Evolutionary conservation across 2,113 vertebrate species (phyloP).

Genomic region (Bagarius yarrelli): DNA sequence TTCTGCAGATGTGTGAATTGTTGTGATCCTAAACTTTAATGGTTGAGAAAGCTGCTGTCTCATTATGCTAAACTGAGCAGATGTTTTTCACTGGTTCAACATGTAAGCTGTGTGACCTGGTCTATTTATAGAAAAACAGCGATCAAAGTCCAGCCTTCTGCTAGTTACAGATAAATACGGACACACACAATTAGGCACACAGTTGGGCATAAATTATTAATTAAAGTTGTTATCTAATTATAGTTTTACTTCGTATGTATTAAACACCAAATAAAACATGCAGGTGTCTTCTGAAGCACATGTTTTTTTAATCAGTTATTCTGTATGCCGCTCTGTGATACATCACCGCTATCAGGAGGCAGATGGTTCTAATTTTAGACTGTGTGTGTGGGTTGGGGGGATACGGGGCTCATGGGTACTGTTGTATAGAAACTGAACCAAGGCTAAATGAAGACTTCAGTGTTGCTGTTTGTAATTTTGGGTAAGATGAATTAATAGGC

Average conservation of each 20-base stretch:
- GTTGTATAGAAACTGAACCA: conserved; percentile 32
- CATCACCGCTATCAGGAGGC: conserved; percentile 3
- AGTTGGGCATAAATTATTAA: not conserved
- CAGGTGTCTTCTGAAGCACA: not conserved
- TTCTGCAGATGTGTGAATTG: conserved; percentile 4
- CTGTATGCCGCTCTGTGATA: conserved; percentile 9
- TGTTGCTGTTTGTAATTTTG: conserved; percentile 29
- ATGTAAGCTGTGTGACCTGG: conserved; percentile 24
- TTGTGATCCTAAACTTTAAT: not conserved
- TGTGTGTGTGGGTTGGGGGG: not conserved
- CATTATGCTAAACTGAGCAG: conserved; percentile 25
- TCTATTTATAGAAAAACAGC: conserved; percentile 17
- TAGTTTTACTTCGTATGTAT: not conserved
- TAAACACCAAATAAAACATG: not conserved
- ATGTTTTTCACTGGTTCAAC: not conserved
- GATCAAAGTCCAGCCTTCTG: not conserved
- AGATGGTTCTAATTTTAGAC: conserved; percentile 46
- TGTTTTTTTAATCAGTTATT: conserved; percentile 3
- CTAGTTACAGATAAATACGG: not conserved
- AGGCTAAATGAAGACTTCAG: conserved; percentile 25
- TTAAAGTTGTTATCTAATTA: not conserved
- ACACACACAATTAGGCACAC: conserved; percentile 14
- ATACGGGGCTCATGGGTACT: conserved; percentile 18
- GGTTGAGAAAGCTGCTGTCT: not conserved
- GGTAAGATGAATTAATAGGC: conserved; percentile 39